Conservation (phyloP, 92 coral and sea anemone genomes). For the Blastomussa wellsi region DNA sequence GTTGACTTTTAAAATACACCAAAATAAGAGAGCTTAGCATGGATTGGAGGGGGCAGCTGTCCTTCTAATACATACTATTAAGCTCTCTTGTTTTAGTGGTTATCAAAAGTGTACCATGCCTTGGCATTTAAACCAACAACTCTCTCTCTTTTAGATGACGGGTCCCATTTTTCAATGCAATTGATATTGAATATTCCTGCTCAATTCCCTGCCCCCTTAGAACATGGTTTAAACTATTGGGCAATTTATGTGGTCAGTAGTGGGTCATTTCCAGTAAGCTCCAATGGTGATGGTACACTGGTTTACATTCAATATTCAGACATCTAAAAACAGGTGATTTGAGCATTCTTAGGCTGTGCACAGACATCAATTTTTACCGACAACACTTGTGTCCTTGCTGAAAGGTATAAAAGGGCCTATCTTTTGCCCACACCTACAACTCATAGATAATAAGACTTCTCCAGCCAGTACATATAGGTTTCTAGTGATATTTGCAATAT, state of each 20-base stretch:
- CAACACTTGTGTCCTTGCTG: constrained; percentile 13
- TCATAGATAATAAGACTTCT: constrained; percentile 5
- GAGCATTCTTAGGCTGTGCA: background rate
- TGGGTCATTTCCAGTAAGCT: background rate
- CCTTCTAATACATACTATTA: no score
- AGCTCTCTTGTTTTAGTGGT: no score
- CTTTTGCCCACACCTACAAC: constrained; percentile 11
- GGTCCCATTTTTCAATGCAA: no score
- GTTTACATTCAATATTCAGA: constrained; percentile 13
- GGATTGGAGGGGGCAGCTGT: no score
- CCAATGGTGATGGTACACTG: constrained; percentile 17
- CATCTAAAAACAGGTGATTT: background rate
- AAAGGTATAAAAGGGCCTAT: constrained; percentile 25
- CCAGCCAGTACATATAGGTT: constrained; percentile 8
- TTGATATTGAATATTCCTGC: no score
- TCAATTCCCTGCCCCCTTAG: no score
- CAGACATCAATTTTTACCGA: constrained; percentile 3
- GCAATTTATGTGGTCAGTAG: constrained; percentile 16
- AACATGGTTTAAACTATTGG: background rate
- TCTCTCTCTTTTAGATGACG: no score
- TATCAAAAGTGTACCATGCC: no score
- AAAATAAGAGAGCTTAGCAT: no score
- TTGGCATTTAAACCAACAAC: no score
- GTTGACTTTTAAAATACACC: no score
- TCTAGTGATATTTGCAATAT: constrained; percentile 1